Conservation (phyloP, 2,113 vertebrate species). For the Redunca redunca region DNA sequence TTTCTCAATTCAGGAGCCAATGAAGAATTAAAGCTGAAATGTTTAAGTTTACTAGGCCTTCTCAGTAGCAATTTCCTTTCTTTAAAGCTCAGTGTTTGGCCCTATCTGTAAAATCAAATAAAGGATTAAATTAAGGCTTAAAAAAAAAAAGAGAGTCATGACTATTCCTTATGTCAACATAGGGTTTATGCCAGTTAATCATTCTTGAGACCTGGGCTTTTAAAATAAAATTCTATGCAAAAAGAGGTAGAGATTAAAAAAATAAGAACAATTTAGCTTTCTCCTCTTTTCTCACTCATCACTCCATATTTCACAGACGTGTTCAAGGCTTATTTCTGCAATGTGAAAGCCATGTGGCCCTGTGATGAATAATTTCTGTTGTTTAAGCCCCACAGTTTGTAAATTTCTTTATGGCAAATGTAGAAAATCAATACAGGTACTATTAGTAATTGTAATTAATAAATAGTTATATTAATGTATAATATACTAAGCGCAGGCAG, state of each 20-base stretch:
- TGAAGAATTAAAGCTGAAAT: background rate
- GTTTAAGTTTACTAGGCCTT: background rate
- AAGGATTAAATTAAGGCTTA: background rate
- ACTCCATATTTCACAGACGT: background rate
- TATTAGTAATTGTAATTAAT: background rate
- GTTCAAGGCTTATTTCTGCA: background rate
- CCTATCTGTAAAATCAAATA: background rate
- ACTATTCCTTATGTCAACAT: background rate
- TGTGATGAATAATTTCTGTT: background rate
- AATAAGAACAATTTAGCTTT: background rate
- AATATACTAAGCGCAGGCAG: no score
- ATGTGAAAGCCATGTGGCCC: background rate
- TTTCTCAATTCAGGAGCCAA: background rate
- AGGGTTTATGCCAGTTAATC: background rate
- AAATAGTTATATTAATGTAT: background rate
- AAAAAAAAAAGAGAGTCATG: background rate
- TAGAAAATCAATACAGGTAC: background rate
- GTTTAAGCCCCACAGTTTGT: background rate
- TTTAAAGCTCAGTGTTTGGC: background rate
- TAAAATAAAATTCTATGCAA: background rate
- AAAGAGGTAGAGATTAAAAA: background rate
- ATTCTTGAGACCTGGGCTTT: background rate
- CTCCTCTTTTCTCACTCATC: background rate
- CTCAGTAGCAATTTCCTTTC: background rate
- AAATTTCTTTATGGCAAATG: background rate